Base-by-base conservation (phyloP, 1,140 invertebrate genomes). In the Chrysomallon squamiferum region DNA sequence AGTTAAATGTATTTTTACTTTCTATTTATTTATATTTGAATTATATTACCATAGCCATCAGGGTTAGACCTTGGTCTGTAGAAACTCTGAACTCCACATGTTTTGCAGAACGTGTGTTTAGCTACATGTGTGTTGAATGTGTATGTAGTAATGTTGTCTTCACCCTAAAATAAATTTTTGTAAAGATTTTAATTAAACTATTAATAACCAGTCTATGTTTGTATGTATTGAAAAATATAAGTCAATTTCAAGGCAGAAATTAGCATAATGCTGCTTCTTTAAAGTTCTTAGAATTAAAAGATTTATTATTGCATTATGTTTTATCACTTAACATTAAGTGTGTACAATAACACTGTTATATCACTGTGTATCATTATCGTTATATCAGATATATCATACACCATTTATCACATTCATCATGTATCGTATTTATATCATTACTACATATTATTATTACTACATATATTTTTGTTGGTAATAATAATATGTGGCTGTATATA, bases 11-110 rank as follows among this genome's bases (percentile, higher is more conserved):
- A n/a, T n/a, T n/a, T n/a, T n/a, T n/a, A n/a, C n/a, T n/a, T n/a
- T n/a, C n/a, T n/a, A n/a, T n/a, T n/a, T n/a, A n/a, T n/a, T n/a
- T n/a, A n/a, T n/a, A n/a, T n/a, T n/a, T n/a, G n/a, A n/a, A n/a
- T 38, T 3, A 27, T 72, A 75, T 73, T 75, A 88, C 87, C 87
- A 49, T 86, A 83, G 25, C 86, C 85, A 68, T 88, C 85, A 15
- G 87, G 87, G 71, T 88, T 88, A 2, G 87, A 88, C 41, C 87
- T 69, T 4, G 88, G 88, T 65, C 81, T 83, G 72, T 88, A 89
- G 73, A 89, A 89, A 73, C 87, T 85, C 68, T 88, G 87, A 0
- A 89, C 87, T 3, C 88, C 88, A 77, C 88, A 89, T 22, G 71
- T 86, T 43, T 83, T 85, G 72, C 88, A 89, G 73, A 89, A 89